These are phyloP conservation scores for Psittacula cyanocephala DNA, from an alignment of 2,113 vertebrate species.

Conservation along the genomic window DNA sequence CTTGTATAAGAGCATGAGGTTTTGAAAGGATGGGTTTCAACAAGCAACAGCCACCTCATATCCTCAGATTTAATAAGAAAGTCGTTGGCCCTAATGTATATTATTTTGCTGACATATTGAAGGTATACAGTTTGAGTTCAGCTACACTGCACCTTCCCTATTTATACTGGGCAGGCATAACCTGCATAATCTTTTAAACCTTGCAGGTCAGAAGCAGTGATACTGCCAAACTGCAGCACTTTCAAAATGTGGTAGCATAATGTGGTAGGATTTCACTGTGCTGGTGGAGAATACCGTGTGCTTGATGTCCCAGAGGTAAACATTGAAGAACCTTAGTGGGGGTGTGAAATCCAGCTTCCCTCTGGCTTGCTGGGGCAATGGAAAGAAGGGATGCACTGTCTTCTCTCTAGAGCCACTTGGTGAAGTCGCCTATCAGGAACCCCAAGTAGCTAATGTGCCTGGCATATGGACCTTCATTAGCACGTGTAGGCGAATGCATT, in stretches of 20 bases:
- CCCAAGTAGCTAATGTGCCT: background rate
- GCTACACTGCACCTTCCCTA: background rate
- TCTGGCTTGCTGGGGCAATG: background rate
- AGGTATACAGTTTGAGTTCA: background rate
- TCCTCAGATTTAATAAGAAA: background rate
- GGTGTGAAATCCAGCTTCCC: background rate
- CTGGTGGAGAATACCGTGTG: rapidly evolving
- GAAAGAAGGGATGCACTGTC: background rate
- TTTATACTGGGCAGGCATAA: background rate
- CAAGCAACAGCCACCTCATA: background rate
- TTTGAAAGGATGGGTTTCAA: background rate
- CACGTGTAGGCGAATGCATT: rapidly evolving
- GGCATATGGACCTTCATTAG: background rate
- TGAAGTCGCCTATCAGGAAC: background rate
- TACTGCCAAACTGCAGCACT: background rate
- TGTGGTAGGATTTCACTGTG: background rate
- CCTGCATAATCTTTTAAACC: background rate
- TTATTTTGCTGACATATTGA: background rate
- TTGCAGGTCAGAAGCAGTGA: background rate
- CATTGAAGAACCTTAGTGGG: background rate
- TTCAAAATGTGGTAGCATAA: rapidly evolving
- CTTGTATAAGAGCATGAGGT: background rate
- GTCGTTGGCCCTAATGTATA: background rate
- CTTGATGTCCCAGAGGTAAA: background rate
- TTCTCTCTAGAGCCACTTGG: background rate